Conservation (phyloP, 2,888 invertebrate species). For the Gnatocerus cornutus region DNA sequence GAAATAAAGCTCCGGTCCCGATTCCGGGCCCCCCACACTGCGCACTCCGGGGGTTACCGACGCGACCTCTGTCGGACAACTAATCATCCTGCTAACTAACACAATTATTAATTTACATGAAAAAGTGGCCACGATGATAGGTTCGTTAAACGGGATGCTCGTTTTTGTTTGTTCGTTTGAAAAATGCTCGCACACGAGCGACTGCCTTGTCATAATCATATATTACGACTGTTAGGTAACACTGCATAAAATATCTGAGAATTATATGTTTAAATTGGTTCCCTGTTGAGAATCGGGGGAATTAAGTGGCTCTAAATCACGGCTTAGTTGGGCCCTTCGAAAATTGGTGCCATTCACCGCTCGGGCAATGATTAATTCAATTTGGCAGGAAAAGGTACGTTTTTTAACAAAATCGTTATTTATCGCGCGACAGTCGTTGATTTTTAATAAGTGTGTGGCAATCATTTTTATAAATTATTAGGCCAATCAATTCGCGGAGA, state of each 20-base stretch:
- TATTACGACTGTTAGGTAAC: constrained; percentile 53
- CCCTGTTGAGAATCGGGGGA: constrained; percentile 51
- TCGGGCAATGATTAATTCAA: constrained; percentile 12
- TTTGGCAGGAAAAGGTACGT: constrained; percentile 26
- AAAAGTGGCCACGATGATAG: constrained; percentile 58
- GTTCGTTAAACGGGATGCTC: constrained; percentile 57
- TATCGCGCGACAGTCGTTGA: constrained; percentile 13
- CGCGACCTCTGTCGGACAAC: constrained; percentile 60
- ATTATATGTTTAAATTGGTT: constrained; percentile 53
- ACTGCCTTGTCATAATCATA: constrained; percentile 46
- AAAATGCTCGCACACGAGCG: constrained; percentile 46
- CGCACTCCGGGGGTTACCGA: constrained; percentile 60
- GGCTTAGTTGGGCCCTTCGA: constrained; percentile 20
- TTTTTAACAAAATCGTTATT: constrained; percentile 9
- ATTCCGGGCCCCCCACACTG: constrained; percentile 52
- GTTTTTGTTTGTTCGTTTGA: constrained; percentile 42
- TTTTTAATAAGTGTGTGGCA: constrained; percentile 15
- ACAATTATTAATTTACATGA: constrained; percentile 64
- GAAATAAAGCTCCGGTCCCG: constrained; percentile 2
- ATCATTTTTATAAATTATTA: constrained; percentile 28
- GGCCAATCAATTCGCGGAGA: background rate
- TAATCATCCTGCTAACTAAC: constrained; percentile 63
- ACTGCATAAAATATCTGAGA: constrained; percentile 52
- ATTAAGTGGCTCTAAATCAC: constrained; percentile 52
- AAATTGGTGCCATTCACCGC: constrained; percentile 16